These are phyloP conservation scores for Terrapene triunguis DNA, from an alignment of 2,113 vertebrate species.

Conservation along the genomic window DNA sequence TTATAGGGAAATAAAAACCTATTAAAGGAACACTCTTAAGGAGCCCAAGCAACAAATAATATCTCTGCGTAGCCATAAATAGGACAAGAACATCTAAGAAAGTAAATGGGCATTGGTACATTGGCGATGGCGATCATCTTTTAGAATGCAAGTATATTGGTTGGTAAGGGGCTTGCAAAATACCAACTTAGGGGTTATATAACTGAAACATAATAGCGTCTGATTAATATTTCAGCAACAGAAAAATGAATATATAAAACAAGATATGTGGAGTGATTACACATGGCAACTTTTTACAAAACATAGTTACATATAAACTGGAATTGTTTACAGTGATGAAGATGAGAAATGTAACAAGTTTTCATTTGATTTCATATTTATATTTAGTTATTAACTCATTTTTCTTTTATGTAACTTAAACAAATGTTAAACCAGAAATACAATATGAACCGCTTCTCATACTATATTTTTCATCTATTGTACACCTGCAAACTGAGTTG, in stretches of 20 bases:
- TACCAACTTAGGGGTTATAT: not conserved
- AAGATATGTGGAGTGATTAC: not conserved
- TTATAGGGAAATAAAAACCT: not conserved
- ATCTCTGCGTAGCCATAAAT: not conserved
- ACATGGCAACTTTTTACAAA: not conserved
- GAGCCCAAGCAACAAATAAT: not conserved
- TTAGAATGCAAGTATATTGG: not conserved
- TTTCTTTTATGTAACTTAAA: not conserved
- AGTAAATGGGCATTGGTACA: not conserved
- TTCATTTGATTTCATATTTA: not conserved
- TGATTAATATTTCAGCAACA: not conserved
- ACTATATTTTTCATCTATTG: not conserved
- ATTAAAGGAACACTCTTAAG: not conserved
- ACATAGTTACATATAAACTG: not conserved
- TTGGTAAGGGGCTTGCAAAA: not conserved
- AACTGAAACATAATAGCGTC: not conserved
- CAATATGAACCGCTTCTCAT: not conserved
- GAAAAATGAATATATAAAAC: not conserved
- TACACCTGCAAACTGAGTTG: not conserved
- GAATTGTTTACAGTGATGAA: not conserved
- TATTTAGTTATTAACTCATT: not conserved
- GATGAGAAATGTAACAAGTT: not conserved
- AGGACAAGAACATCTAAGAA: not conserved
- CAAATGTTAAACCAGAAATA: not conserved
- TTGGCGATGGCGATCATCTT: not conserved